Evolutionary conservation across 2,113 vertebrate species (phyloP).

Genomic region (Plectropomus leopardus): DNA sequence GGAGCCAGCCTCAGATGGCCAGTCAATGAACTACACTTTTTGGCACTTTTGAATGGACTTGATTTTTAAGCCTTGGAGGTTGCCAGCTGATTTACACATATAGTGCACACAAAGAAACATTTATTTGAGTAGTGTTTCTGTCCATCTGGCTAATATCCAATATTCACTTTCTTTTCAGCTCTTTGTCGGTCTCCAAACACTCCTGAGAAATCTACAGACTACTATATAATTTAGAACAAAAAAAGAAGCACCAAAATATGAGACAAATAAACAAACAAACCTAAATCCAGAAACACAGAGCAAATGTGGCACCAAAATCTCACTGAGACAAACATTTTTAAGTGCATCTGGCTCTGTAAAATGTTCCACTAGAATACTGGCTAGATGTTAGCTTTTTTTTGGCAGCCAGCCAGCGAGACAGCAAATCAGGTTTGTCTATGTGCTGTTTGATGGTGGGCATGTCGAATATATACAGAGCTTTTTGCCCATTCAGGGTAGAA

Average conservation of each 20-base stretch:
- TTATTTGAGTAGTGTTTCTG: not conserved
- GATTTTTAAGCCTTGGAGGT: too few relatives aligned
- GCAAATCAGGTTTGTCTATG: not conserved
- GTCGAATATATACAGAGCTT: not conserved
- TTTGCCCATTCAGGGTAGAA: not conserved
- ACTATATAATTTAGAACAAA: not conserved
- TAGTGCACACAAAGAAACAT: too few relatives aligned
- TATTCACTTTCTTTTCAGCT: not conserved
- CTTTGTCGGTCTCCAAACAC: not conserved
- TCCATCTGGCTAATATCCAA: not conserved
- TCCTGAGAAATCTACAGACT: too few relatives aligned
- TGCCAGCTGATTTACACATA: too few relatives aligned
- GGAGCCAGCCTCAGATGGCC: too few relatives aligned
- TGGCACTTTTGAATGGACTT: too few relatives aligned
- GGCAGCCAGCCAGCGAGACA: not conserved
- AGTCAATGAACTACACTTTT: too few relatives aligned
- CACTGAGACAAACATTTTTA: not conserved
- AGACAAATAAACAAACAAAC: too few relatives aligned
- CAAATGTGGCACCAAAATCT: not conserved
- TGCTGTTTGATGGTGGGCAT: not conserved
- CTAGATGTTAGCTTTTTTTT: not conserved
- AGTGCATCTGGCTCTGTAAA: not conserved
- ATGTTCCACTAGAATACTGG: not conserved
- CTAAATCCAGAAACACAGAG: not conserved
- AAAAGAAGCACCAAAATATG: not conserved